Evolutionary conservation across 23 tunicate genomes (phyloP), one percentile per base, ranked within the genome.

Genomic region (Halocynthia aurantium): DNA sequence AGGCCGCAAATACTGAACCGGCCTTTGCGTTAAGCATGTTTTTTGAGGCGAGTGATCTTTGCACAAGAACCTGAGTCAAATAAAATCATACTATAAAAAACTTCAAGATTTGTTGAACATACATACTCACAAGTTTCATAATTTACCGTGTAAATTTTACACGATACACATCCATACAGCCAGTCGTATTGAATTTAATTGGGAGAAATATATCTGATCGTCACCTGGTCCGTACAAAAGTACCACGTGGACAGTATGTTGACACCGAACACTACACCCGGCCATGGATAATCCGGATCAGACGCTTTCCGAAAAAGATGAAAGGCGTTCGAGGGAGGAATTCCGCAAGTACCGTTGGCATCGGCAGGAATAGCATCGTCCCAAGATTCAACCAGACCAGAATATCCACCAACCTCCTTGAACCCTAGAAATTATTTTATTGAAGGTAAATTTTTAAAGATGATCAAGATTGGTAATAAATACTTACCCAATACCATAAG

Each of bases 271-370:
- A 81, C 57, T 40, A 73, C 80, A 8, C 85, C 85, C 8, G 85
- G 81, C 85, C 85, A 81, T 0, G 85, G 85, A 62, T 73, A 81
- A 75, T 81, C 81, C 58, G 72, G 72, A 81, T 81, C 85, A 10
- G 78, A 74, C 11, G 78, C 78, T 52, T 74, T n/a, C 10, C 78
- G 78, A 50, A 74, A 74, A 12, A 74, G 22, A 31, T 74, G 78
- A 53, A 74, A 74, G 10, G 78, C 78, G 22, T 74, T 74, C 20
- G 54, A 62, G 2, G 78, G 78, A 8, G 78, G 78, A 20, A 74
- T 20, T 0, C 78, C 78, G 55, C 78, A 74, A 10, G 78, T 18
- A 8, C 78, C 78, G 21, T 74, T 74, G 8, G 78, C 78, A 74
- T 74, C 78, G 10, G 78, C 78, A 0, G 78, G 78, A 10, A 74